A percentile compares a stretch with the other conserved stretches of the same genome.
Evolutionary conservation across 2,888 invertebrate genomes (phyloP).

Genomic region (Lasioglossum calceatum): DNA sequence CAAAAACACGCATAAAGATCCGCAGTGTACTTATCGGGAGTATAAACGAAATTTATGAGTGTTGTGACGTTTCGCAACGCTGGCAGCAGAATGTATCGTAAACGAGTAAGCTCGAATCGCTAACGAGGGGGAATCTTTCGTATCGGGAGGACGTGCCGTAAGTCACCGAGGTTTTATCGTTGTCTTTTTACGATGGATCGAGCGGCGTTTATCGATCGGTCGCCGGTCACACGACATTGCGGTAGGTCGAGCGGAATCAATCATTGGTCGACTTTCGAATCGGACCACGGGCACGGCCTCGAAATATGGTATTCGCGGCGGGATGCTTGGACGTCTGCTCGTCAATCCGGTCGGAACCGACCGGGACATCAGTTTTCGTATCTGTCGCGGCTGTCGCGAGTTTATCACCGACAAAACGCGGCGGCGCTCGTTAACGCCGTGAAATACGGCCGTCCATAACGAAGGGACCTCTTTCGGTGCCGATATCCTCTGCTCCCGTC

Average conservation of each 20-base stretch:
- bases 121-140: not conserved
- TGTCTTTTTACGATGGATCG: not conserved
- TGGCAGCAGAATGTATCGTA: not conserved
- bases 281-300: not conserved
- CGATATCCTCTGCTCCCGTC: slow-evolving; percentile 49
- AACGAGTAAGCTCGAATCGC: not conserved
- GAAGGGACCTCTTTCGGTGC: slow-evolving; percentile 71
- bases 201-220: slow-evolving; percentile 1
- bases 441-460: slow-evolving; percentile 81
- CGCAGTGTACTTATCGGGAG: not conserved
- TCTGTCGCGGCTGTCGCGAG: slow-evolving; percentile 68
- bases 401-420: slow-evolving; percentile 81
- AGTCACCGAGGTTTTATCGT: not conserved
- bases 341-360: slow-evolving; percentile 51
- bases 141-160: not conserved
- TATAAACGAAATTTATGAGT: not conserved
- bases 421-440: slow-evolving; percentile 80
- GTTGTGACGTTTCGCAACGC: not conserved
- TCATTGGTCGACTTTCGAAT: slow-evolving; percentile 17
- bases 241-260: slow-evolving; percentile 4
- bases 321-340: slow-evolving; percentile 54
- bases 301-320: slow-evolving; percentile 61
- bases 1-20: not conserved
- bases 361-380: slow-evolving; percentile 62
- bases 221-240: not conserved